Base-by-base conservation (phyloP, 1,140 invertebrate species). In the Trichonephila inaurata region DNA sequence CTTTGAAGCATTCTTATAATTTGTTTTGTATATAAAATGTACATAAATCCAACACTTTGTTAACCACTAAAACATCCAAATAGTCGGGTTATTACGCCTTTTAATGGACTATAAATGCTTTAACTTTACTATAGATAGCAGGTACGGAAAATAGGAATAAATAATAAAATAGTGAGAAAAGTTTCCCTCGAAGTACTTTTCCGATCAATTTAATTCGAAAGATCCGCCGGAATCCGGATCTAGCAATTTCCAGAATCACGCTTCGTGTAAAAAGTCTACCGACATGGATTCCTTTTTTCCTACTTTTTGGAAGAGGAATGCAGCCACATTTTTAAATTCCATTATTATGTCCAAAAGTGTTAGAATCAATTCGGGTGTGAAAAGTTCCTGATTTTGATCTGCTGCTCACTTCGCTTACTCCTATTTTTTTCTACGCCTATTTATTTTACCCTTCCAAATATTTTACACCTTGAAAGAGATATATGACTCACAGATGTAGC, bases 181-280 rank as follows among this genome's bases (percentile, higher is more conserved):
- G 28, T 85, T 61, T 85, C 83, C 83, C 44, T 64, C 72, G 51
- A 18, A 61, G 61, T 21, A 85, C 69, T 81, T 92, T 92, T 92
- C 81, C 90, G 62, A 85, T 83, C 90, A 81, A 92, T 92, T 85
- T 92, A 64, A 85, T 92, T 92, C 90, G 21, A 21, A 33, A 92
- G 90, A 85, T 66, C 66, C 51, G 16, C 28, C 51, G 12, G 10
- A 51, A 7, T 62, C 64, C 89, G 58, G 81, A 51, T 77, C 89
- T 72, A 82, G 72, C 89, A 81, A 91, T 91, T 91, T 91, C 72
- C 90, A 92, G 81, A 10, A 85, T n/a, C 72, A 83, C 61, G 90
- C 90, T 85, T 19, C 40, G 61, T 4, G 24, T 60, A 60, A 58
- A 60, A 69, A 85, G 90, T 92, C 81, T 92, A 92, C 85, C 85